These are phyloP conservation scores for Sebastes miniatus DNA, from an alignment of 2,797 vertebrate species.

Conservation along the genomic window DNA sequence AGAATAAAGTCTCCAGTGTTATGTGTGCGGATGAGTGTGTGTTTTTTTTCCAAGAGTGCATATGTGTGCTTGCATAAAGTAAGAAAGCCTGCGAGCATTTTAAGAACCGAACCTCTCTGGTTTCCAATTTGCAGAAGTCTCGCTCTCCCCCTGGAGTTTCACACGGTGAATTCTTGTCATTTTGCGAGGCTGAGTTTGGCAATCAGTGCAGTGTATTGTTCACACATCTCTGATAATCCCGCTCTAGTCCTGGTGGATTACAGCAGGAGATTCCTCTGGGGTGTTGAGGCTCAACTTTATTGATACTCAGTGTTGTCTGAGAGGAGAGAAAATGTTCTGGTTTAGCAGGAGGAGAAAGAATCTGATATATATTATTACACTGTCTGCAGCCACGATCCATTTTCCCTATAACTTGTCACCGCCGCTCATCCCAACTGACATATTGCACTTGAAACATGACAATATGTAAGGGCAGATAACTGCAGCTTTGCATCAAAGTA, in stretches of 20 bases:
- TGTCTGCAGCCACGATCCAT: constrained; percentile 2
- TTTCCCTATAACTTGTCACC: constrained; percentile 7
- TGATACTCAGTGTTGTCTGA: constrained; percentile 38
- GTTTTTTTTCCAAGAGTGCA: background rate
- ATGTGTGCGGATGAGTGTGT: background rate
- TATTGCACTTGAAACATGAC: background rate
- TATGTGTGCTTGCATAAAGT: constrained; percentile 3
- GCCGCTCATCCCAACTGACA: background rate
- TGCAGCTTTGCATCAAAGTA: constrained; percentile 12
- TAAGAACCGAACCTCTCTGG: constrained; percentile 4
- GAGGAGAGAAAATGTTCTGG: constrained; percentile 19
- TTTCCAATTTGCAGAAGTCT: constrained; percentile 26
- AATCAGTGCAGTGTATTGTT: constrained; percentile 49
- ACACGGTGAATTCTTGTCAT: constrained; percentile 17
- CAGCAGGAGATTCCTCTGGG: constrained; percentile 10
- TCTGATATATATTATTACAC: constrained; percentile 27
- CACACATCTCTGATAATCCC: constrained; percentile 45
- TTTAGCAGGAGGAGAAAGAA: constrained; percentile 23
- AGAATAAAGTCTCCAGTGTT: background rate
- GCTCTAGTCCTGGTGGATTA: constrained; percentile 37
- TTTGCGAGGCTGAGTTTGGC: constrained; percentile 11
- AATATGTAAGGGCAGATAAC: background rate
- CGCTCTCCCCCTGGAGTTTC: constrained; percentile 9
- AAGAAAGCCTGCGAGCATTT: constrained; percentile 9
- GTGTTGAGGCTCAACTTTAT: constrained; percentile 28